Conservation (phyloP, 2,797 vertebrate species). For the Benthosema pterotum region DNA sequence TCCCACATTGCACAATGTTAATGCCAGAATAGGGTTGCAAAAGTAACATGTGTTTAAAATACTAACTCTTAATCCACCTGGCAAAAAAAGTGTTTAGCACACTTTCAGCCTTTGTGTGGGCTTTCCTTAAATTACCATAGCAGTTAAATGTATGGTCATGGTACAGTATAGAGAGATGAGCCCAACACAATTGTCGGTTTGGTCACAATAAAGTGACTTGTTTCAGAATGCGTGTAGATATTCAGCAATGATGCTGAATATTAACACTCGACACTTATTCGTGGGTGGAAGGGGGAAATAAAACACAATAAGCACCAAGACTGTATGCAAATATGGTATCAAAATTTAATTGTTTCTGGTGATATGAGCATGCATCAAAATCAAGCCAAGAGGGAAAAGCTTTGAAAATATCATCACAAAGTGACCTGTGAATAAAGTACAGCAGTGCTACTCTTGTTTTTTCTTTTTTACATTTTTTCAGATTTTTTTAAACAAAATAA, state of each 20-base stretch:
- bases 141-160: neutral
- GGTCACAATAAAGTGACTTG: neutral
- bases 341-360: constrained; percentile 71
- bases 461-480: constrained; percentile 45
- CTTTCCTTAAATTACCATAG: constrained; percentile 13
- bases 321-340: constrained; percentile 71
- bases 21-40: too few relatives aligned
- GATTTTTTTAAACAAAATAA: constrained; percentile 81
- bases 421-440: constrained; percentile 82
- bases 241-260: too few relatives aligned
- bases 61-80: too few relatives aligned
- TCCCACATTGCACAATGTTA: too few relatives aligned
- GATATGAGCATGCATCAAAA: constrained; percentile 62
- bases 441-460: constrained; percentile 74
- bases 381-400: constrained; percentile 49
- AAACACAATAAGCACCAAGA: constrained; percentile 1
- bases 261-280: neutral
- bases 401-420: constrained; percentile 71
- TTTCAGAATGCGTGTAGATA: too few relatives aligned
- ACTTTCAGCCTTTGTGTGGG: neutral
- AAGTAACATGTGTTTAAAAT: too few relatives aligned
- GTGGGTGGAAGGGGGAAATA: neutral
- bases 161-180: neutral
- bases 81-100: too few relatives aligned
- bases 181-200: neutral